Conservation (phyloP, 2,888 invertebrate genomes). For the Chamaedrilus cognettii region DNA sequence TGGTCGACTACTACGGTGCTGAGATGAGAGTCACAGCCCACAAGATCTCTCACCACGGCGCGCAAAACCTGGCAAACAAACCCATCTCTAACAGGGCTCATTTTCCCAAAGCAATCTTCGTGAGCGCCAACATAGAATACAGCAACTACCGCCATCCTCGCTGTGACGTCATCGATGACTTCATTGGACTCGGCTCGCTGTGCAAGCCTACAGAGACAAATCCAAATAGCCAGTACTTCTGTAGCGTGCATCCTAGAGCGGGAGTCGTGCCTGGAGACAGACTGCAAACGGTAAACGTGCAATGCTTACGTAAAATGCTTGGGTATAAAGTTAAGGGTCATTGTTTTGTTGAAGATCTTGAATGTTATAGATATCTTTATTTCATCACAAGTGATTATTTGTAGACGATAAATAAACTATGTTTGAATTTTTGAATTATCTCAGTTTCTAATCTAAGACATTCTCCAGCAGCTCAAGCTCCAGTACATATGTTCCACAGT, state of each 20-base stretch:
- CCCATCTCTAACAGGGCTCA: constrained; percentile 22
- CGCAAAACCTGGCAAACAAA: constrained; percentile 32
- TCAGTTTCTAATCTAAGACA: too few species aligned
- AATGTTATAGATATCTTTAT: too few species aligned
- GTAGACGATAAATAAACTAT: too few species aligned
- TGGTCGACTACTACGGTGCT: constrained; percentile 31
- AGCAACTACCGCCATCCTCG: constrained; percentile 31
- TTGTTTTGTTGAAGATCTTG: too few species aligned
- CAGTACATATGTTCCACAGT: too few species aligned
- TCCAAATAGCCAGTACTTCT: constrained; percentile 19
- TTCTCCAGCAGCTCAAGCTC: too few species aligned
- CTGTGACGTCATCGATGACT: constrained; percentile 26
- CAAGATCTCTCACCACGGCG: constrained; percentile 34
- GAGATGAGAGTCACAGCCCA: constrained; percentile 25
- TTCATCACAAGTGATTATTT: too few species aligned
- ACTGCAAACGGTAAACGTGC: neutral
- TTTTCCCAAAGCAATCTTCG: constrained; percentile 27
- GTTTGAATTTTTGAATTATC: too few species aligned
- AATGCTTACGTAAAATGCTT: too few species aligned
- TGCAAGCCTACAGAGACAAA: constrained; percentile 23
- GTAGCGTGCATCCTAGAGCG: constrained; percentile 21
- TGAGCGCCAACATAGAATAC: constrained; percentile 29
- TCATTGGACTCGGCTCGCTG: constrained; percentile 17
- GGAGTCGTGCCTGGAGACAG: neutral
- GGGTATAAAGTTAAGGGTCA: too few species aligned